phyloP scores from a whole-genome alignment of 2,113 vertebrate species.

The Gymnocephalus cernua region DNA sequence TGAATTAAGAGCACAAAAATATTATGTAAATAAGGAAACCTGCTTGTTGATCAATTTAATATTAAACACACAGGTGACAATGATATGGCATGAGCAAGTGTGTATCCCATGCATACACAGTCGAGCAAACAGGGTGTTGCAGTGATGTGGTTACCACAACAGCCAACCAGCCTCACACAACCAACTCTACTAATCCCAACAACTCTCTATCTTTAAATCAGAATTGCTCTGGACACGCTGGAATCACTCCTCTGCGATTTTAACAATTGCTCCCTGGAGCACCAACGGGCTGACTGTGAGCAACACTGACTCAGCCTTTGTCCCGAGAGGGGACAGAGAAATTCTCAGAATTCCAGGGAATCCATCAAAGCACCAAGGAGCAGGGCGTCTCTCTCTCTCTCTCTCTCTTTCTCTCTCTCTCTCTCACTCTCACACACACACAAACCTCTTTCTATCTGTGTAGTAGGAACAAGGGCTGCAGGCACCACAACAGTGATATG shows the following conservation, averaged over 20 bases:
- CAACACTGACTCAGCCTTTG: constrained; percentile 66
- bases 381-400: constrained; percentile 59
- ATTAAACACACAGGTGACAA: too few species aligned
- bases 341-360: constrained; percentile 82
- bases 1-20: too few species aligned
- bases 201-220: constrained; percentile 45
- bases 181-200: constrained; percentile 11
- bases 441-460: too few species aligned
- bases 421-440: too few species aligned
- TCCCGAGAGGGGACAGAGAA: constrained; percentile 52
- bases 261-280: constrained; percentile 53
- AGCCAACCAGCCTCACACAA: background rate
- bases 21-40: too few species aligned
- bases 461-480: too few species aligned
- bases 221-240: constrained; percentile 23
- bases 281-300: constrained; percentile 44
- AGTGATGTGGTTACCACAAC: constrained; percentile 6
- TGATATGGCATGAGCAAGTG: background rate
- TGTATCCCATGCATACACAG: background rate
- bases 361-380: constrained; percentile 72
- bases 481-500: background rate
- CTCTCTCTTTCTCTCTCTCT: too few species aligned
- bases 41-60: too few species aligned
- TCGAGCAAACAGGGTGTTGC: background rate
- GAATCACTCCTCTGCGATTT: constrained; percentile 43